phyloP scores from a whole-genome alignment of 2,888 invertebrate genomes.

The Sialis lutaria region DNA sequence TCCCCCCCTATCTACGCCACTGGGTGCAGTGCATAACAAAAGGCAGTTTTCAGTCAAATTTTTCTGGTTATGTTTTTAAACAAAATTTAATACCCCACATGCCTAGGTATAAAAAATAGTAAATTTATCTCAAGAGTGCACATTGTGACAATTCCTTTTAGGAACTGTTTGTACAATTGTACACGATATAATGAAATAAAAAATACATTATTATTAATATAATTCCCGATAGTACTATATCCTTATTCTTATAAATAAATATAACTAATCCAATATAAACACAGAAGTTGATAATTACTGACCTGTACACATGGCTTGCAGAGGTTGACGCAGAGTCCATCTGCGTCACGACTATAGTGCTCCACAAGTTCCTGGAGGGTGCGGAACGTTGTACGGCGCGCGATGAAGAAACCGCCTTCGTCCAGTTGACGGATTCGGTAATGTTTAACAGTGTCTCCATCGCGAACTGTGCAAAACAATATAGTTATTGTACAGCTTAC shows the following conservation, averaged over 20 bases:
- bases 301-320: slow-evolving; percentile 91
- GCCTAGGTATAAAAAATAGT: no score
- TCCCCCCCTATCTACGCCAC: no score
- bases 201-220: neutral
- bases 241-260: no score
- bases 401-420: slow-evolving; percentile 98
- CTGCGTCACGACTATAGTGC: slow-evolving; percentile 94
- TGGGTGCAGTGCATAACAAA: no score
- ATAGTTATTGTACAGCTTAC: no score
- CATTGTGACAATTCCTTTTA: no score
- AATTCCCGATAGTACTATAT: neutral
- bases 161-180: no score
- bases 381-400: slow-evolving; percentile 91
- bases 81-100: no score
- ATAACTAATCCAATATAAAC: no score
- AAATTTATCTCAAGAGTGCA: no score
- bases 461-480: slow-evolving; percentile 57
- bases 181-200: neutral
- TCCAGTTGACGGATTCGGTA: slow-evolving; percentile 97
- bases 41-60: no score
- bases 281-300: slow-evolving; percentile 11
- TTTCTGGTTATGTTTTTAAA: no score
- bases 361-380: slow-evolving; percentile 94
- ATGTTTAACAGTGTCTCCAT: slow-evolving; percentile 98
- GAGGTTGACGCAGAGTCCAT: slow-evolving; percentile 95